These are phyloP conservation scores for Philotrypesis tridentata DNA, from an alignment of 1,140 invertebrate genomes.

Conservation along the genomic window DNA sequence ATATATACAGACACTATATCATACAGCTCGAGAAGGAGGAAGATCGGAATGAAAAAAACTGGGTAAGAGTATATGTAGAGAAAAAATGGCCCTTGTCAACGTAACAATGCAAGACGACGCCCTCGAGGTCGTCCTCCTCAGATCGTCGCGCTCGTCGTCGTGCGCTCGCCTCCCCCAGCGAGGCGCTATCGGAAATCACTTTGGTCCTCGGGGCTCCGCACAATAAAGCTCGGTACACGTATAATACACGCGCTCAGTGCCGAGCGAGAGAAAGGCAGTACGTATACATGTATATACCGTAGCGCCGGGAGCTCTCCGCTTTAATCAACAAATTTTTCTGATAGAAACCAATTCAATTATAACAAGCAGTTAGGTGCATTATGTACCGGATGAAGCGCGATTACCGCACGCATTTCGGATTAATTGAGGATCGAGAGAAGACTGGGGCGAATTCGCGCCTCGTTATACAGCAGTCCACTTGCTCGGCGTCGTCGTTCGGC, in stretches of 20 bases:
- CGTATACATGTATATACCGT: neutral
- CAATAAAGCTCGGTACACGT: neutral
- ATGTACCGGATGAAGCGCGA: too few species aligned
- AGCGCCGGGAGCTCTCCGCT: neutral
- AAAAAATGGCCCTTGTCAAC: conserved; percentile 25
- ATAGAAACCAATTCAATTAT: neutral
- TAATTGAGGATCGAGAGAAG: conserved; percentile 16
- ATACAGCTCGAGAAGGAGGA: neutral
- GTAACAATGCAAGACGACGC: conserved; percentile 40
- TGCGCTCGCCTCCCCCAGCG: neutral
- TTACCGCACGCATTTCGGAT: neutral
- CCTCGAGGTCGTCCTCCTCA: conserved; percentile 23
- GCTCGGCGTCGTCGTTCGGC: neutral
- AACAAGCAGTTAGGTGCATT: too few species aligned
- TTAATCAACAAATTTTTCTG: too few species aligned
- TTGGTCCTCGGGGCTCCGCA: conserved; percentile 11
- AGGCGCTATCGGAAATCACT: conserved; percentile 34
- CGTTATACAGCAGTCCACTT: conserved; percentile 20
- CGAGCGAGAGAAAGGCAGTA: neutral
- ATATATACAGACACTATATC: neutral
- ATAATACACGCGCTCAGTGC: too few species aligned
- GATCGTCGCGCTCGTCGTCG: neutral
- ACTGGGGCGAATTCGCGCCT: conserved; percentile 35
- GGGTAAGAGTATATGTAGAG: neutral
- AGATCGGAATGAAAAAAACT: neutral